phyloP scores from a whole-genome alignment of 2,888 invertebrate genomes.

The Ectropis crepuscularia region DNA sequence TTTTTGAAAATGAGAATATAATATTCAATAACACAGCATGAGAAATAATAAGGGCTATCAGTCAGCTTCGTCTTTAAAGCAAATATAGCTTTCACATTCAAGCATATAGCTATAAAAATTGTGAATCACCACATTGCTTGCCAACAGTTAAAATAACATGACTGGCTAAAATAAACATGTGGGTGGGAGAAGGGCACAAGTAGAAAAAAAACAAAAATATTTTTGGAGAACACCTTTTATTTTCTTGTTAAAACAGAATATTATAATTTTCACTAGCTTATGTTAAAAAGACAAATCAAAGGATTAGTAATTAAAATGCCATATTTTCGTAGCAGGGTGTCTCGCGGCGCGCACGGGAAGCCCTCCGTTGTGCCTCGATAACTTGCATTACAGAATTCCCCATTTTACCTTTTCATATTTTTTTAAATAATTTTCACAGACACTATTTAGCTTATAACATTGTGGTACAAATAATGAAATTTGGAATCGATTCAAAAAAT shows the following conservation, averaged over 20 bases:
- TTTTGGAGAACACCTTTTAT: constrained; percentile 79
- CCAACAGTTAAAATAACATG: constrained; percentile 71
- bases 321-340: constrained; percentile 49
- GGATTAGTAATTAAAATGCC: constrained; percentile 70
- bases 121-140: constrained; percentile 53
- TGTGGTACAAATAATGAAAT: constrained; percentile 64
- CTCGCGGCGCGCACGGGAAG: constrained; percentile 39
- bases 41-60: neutral
- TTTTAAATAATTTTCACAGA: constrained; percentile 51
- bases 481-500: constrained; percentile 75
- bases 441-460: constrained; percentile 59
- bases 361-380: constrained; percentile 10
- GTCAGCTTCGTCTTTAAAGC: neutral
- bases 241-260: constrained; percentile 82
- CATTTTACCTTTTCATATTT: constrained; percentile 49
- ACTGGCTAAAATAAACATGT: constrained; percentile 66
- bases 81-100: constrained; percentile 23
- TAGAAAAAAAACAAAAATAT: constrained; percentile 66
- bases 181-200: constrained; percentile 46
- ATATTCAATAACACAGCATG: neutral
- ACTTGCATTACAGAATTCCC: constrained; percentile 56
- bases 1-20: neutral
- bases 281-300: constrained; percentile 70
- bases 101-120: constrained; percentile 15
- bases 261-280: constrained; percentile 82